Conservation (phyloP, 2,888 invertebrate species). For the Perdita meconis region DNA sequence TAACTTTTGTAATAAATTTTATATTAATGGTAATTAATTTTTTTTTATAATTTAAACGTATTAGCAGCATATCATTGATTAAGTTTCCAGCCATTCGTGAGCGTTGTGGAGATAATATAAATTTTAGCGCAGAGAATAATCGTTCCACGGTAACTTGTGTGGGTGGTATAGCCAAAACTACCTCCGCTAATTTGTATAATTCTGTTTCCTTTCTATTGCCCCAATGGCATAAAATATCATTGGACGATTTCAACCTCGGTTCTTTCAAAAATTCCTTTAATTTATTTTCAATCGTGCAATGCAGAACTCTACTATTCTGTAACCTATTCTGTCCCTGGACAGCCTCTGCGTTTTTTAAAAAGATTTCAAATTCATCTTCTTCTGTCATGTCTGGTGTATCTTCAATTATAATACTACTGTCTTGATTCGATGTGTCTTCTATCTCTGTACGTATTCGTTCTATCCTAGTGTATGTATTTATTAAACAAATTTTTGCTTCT, state of each 20-base stretch:
- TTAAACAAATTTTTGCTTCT: background rate
- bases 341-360: background rate
- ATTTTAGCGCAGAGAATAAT: constrained; percentile 9
- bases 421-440: background rate
- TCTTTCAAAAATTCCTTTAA: background rate
- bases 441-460: background rate
- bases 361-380: background rate
- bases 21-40: no score
- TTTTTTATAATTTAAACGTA: no score
- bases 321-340: background rate
- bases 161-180: constrained; percentile 5
- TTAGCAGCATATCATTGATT: no score
- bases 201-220: background rate
- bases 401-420: background rate
- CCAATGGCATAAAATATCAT: no score
- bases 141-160: constrained; percentile 8
- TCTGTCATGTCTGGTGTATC: background rate
- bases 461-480: constrained; percentile 4
- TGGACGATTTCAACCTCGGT: no score
- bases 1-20: no score
- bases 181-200: constrained; percentile 18
- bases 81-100: background rate
- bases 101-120: background rate
- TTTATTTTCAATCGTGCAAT: background rate
- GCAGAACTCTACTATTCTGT: background rate